Base-by-base conservation (phyloP, 2,113 vertebrate genomes). In the Actenoides lindsayi region DNA sequence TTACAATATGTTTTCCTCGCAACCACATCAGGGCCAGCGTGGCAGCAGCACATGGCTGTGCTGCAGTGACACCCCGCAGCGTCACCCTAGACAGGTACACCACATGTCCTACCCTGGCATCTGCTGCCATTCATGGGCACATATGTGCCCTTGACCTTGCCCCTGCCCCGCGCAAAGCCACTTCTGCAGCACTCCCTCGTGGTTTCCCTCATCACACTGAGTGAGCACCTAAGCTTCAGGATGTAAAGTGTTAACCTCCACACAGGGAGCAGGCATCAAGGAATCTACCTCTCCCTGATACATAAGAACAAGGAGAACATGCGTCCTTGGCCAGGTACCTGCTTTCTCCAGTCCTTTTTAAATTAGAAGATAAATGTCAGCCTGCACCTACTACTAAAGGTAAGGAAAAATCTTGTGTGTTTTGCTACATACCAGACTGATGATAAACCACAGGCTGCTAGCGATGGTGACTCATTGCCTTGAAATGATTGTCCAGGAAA, bases 1-100 rank as follows among this genome's bases (percentile, higher is more conserved):
- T 13, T 59, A 23, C 0, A 0, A 15, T 25, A 2, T 1, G 7
- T 42, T 69, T 85, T 76, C 28, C 51, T 68, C 16, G 41, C 14
- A n/a, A 25, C 2, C 42, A 8, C 23, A 8, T 25, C 0, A 1
- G 46, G n/a, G 24, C 30, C 83, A 64, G 19, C 0, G 2, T 7
- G 20, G 64, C 60, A 67, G 48, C n/a, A 50, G 33, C 14, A 39
- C 0, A 1, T 0, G 19, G 48, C 24, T 21, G 37, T 71, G 44
- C 67, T 56, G 48, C 46, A 54, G 7, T 33, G 62, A 56, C 46
- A 80, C 39, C 13, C 30, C 7, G 1, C 11, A 46, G 56, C 54
- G 80, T 30, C 1, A 6, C 6, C 50, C 14, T 6, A 14, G 23
- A 39, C 0, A 4, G 35, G 6, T 8, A 15, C 5, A 4, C 19